Base-by-base conservation (phyloP, 1,140 invertebrate species). In the Holotrichia oblita region DNA sequence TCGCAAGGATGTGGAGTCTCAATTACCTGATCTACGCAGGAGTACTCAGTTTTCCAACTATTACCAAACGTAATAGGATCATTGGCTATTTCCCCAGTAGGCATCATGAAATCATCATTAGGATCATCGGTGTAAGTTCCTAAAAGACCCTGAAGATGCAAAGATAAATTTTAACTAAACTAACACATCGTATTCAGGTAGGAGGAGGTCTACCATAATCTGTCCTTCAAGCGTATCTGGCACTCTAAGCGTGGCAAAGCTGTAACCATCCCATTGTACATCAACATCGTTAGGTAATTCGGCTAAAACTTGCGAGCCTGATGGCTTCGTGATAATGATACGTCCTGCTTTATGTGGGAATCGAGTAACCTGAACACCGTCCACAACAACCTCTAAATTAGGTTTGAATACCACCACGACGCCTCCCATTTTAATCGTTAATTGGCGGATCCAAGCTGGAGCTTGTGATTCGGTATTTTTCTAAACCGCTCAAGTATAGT, bases 21-120 rank as follows among this genome's bases (percentile, higher is more conserved):
- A 3, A 87, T 84, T 0, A 93, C 93, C 22, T 76, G 17, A 86
- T 95, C 96, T 86, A 93, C 94, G 83, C 95, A 97, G 3, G 95
- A 94, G 82, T 95, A 94, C 86, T 86, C 84, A 6, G 44, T 27
- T 44, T 76, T 76, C 92, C 92, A 94, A 77, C 89, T 91, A 55
- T 89, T 85, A 0, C 90, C 91, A 81, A 93, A 92, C 55, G 91
- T 89, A 44, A 90, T 81, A 2, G 87, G 81, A 72, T 89, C 85
- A 3, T 86, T 77, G n/a, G 82, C 80, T 82, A 87, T 84, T 20
- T 86, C 84, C 0, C 90, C 90, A 55, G 90, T 86, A 10, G 87
- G 87, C 78, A 89, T 90, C 14, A 87, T 89, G 40, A 93, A 83
- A 83, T 94, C 93, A 82, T 93, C 90, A 0, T 90, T 87, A 9